Evolutionary conservation across 2,113 vertebrate genomes (phyloP).

Genomic region (Hylia prasina): DNA sequence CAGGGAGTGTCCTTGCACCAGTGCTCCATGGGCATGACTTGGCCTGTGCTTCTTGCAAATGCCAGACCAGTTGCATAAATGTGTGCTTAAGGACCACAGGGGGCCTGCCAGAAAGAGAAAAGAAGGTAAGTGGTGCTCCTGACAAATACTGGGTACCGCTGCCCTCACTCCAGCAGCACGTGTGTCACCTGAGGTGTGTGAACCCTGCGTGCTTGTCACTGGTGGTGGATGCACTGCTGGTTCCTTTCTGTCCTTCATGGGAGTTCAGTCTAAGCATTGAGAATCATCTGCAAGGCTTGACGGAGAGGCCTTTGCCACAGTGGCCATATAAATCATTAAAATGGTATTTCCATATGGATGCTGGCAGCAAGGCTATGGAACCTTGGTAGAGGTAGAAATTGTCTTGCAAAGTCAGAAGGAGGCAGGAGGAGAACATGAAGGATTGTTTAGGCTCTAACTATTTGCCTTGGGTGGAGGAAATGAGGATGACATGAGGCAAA

Average conservation of each 20-base stretch:
- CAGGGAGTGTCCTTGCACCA: background rate
- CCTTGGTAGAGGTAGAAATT: background rate
- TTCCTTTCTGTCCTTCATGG: background rate
- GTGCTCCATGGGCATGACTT: background rate
- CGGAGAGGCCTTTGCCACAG: background rate
- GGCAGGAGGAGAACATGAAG: background rate
- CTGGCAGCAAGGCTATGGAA: background rate
- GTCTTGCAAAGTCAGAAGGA: background rate
- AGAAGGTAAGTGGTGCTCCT: slow-evolving; percentile 16
- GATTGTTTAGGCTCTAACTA: background rate
- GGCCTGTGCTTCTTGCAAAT: background rate
- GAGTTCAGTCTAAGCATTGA: background rate
- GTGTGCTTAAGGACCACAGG: background rate
- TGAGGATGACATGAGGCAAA: background rate
- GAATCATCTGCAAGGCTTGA: background rate
- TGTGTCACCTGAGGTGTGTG: accelerated
- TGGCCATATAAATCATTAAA: background rate
- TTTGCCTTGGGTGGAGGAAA: background rate
- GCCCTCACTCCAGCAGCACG: accelerated
- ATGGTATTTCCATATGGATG: background rate
- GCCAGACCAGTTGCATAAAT: background rate
- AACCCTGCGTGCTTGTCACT: accelerated
- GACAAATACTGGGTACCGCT: accelerated
- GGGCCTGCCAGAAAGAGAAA: background rate
- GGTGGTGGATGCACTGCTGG: background rate